A percentile compares a stretch with the other conserved stretches of the same genome.
Evolutionary conservation across 2,113 vertebrate species (phyloP).

Genomic region (Anarrhichthys ocellatus): DNA sequence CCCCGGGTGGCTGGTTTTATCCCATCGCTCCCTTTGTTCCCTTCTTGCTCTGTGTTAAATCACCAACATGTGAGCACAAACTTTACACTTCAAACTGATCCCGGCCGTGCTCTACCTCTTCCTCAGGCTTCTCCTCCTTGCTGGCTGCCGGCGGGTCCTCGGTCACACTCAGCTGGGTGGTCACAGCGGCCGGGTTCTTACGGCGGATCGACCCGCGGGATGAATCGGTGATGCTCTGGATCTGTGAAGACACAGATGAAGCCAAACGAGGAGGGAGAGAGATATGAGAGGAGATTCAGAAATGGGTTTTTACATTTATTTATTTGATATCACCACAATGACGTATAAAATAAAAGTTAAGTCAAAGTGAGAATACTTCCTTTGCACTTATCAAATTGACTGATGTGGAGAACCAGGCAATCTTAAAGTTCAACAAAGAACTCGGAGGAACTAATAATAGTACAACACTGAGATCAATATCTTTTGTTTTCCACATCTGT

Average conservation of each 20-base stretch:
- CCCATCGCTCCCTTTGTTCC: neutral
- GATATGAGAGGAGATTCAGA: neutral
- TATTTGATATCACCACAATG: neutral
- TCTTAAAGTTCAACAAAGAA: slow-evolving; percentile 2
- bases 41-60: neutral
- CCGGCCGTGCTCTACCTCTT: slow-evolving; percentile 86
- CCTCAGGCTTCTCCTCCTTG: slow-evolving; percentile 95
- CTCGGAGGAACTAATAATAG: slow-evolving; percentile 1
- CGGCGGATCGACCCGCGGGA: slow-evolving; percentile 96
- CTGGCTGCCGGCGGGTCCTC: slow-evolving; percentile 88
- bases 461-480: slow-evolving; percentile 36
- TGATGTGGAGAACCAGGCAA: neutral
- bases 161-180: slow-evolving; percentile 90
- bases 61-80: neutral
- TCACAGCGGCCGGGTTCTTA: slow-evolving; percentile 91
- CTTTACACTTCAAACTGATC: neutral
- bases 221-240: slow-evolving; percentile 97
- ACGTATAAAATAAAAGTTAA: neutral
- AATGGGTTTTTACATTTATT: neutral
- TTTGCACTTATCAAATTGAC: neutral
- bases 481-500: neutral
- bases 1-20: neutral
- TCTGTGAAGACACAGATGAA: slow-evolving; percentile 78
- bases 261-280: neutral
- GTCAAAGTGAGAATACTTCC: slow-evolving; percentile 3